These are phyloP conservation scores for Sinocyclocheilus anshuiensis DNA, from an alignment of 2,113 vertebrate species.

Conservation along the genomic window DNA sequence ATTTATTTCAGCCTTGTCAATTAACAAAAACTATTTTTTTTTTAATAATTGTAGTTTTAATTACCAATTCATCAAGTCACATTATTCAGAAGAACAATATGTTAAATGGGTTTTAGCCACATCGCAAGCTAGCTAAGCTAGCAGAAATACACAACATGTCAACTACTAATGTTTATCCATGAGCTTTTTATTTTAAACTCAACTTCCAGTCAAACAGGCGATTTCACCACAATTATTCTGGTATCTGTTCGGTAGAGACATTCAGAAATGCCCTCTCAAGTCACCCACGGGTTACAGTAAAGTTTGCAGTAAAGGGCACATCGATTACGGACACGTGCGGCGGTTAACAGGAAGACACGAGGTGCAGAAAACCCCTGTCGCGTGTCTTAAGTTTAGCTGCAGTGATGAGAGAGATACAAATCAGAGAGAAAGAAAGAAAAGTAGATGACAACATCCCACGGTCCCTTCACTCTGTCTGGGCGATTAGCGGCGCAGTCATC, in stretches of 20 bases:
- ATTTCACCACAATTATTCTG: constrained; percentile 11
- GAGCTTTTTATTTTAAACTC: background rate
- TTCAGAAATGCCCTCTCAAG: constrained; percentile 17
- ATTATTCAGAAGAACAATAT: background rate
- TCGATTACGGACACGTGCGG: constrained; percentile 41
- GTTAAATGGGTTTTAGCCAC: background rate
- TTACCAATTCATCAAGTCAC: background rate
- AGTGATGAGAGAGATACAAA: background rate
- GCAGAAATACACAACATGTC: background rate
- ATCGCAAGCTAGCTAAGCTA: background rate
- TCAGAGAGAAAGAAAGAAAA: constrained; percentile 5
- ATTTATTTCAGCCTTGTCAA: no score
- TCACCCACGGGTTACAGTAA: constrained; percentile 48
- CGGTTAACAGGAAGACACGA: constrained; percentile 49
- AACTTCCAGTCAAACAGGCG: constrained; percentile 17
- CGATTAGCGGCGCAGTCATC: constrained; percentile 2
- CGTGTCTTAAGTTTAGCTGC: constrained; percentile 41
- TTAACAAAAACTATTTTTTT: no score
- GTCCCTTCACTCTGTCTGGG: constrained; percentile 3
- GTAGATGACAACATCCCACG: constrained; percentile 23
- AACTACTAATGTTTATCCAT: background rate
- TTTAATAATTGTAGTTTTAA: background rate
- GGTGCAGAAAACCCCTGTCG: constrained; percentile 44
- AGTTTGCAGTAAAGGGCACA: constrained; percentile 14
- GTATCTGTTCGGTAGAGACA: background rate